Percentiles rank a stretch among this genome's conserved stretches.
Conservation (phyloP, 2,888 invertebrate genomes). For the Protula sp. region DNA sequence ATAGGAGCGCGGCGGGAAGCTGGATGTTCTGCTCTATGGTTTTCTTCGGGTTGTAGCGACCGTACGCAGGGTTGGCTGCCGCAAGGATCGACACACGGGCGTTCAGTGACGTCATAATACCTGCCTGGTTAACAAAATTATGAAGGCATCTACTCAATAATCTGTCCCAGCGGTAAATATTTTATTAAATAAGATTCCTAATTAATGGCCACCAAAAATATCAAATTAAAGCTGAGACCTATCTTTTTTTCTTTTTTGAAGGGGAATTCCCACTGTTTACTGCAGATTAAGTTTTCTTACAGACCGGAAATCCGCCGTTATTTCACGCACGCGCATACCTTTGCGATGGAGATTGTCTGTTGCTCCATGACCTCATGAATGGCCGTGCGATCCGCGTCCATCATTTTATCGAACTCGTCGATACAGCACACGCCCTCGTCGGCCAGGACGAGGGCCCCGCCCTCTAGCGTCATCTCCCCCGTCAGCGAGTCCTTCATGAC, state of each 20-base stretch:
- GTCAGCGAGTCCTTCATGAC: conserved; percentile 96
- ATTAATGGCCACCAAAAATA: too few relatives aligned
- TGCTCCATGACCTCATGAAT: conserved; percentile 68
- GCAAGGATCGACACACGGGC: conserved; percentile 96
- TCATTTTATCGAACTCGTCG: conserved; percentile 99
- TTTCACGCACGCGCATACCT: conserved; percentile 58
- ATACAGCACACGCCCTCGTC: conserved; percentile 98
- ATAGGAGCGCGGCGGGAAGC: conserved; percentile 91
- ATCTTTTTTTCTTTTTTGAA: too few relatives aligned
- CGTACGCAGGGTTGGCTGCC: conserved; percentile 98
- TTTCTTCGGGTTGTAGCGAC: conserved; percentile 92
- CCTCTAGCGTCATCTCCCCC: conserved; percentile 84
- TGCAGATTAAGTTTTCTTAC: too few relatives aligned
- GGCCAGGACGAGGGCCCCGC: conserved; percentile 92
- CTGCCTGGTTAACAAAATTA: conserved; percentile 71
- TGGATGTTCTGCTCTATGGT: conserved; percentile 95
- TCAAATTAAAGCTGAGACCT: too few relatives aligned
- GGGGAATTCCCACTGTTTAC: too few relatives aligned
- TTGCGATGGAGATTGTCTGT: conserved; percentile 98
- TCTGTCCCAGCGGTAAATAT: too few relatives aligned
- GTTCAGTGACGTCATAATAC: conserved; percentile 96
- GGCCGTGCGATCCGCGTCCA: conserved; percentile 69
- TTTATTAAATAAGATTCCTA: too few relatives aligned
- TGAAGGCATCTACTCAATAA: neutral
- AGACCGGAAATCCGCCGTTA: too few relatives aligned